A percentile compares a stretch with the other conserved stretches of the same genome.
phyloP scores from a whole-genome alignment of 2,113 vertebrate species.

The Proteles cristata region DNA sequence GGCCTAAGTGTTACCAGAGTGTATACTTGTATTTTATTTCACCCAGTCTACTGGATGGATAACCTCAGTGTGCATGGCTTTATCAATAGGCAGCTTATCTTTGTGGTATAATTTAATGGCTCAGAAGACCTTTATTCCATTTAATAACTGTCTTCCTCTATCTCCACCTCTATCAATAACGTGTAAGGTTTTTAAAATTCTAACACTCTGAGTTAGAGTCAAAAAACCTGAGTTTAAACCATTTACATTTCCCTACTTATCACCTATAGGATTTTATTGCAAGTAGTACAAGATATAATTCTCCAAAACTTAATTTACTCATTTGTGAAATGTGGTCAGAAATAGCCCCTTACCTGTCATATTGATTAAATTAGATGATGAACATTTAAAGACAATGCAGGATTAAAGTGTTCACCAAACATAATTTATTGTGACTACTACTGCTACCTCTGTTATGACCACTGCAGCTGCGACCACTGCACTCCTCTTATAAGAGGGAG shows the following conservation, averaged over 20 bases:
- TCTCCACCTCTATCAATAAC: neutral
- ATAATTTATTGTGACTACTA: neutral
- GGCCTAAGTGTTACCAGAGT: neutral
- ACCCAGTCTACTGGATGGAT: neutral
- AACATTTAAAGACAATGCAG: neutral
- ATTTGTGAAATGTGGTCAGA: constrained; percentile 2
- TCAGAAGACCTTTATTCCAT: neutral
- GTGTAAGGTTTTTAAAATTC: neutral
- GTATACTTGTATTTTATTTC: neutral
- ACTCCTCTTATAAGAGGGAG: rapidly evolving
- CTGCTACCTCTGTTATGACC: neutral
- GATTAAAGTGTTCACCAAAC: neutral
- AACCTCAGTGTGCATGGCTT: neutral
- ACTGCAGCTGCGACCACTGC: no score
- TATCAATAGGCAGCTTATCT: neutral
- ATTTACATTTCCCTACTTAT: neutral
- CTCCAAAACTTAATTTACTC: constrained; percentile 18
- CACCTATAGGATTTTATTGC: neutral
- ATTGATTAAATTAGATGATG: constrained; percentile 11
- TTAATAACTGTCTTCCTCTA: neutral
- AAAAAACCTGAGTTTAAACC: neutral
- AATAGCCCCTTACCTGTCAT: neutral
- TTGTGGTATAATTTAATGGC: neutral
- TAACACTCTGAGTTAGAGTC: neutral
- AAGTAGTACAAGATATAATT: neutral